A percentile compares a stretch with the other conserved stretches of the same genome.
Conservation (phyloP, 2,113 vertebrate species). For the Pavo muticus region DNA sequence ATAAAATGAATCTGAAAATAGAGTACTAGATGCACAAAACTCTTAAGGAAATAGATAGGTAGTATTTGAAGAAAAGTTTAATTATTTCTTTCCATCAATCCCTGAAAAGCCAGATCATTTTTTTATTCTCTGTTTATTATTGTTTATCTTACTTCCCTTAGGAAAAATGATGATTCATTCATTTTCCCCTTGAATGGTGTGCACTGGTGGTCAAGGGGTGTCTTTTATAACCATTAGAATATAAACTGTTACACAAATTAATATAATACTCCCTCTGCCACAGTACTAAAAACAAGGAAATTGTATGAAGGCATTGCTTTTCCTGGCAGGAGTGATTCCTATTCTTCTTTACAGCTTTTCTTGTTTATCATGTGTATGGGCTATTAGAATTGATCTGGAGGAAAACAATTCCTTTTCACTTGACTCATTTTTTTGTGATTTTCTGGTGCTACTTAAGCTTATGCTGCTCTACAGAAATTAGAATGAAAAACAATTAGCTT, state of each 20-base stretch:
- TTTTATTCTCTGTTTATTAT: background rate
- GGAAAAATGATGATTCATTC: background rate
- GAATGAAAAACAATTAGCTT: slow-evolving; percentile 18
- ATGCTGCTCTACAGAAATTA: background rate
- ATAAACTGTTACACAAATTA: background rate
- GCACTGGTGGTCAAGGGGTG: background rate
- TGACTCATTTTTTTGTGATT: background rate
- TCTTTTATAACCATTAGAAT: background rate
- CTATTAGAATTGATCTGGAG: background rate
- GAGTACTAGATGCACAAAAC: background rate
- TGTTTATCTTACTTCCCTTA: background rate
- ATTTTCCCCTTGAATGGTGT: background rate
- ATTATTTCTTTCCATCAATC: background rate
- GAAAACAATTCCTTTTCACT: background rate
- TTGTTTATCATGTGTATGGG: background rate
- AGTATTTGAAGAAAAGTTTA: background rate
- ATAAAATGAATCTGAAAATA: slow-evolving; percentile 14
- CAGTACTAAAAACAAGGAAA: background rate
- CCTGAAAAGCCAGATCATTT: accelerated
- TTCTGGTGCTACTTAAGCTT: background rate
- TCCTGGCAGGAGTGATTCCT: background rate
- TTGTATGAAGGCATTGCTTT: background rate
- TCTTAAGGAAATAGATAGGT: background rate
- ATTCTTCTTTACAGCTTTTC: background rate
- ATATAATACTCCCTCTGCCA: background rate